Percentiles rank a stretch among this genome's conserved stretches.
Evolutionary conservation across 23 tunicate genomes (phyloP).

Genomic region (Phallusia fumigata): DNA sequence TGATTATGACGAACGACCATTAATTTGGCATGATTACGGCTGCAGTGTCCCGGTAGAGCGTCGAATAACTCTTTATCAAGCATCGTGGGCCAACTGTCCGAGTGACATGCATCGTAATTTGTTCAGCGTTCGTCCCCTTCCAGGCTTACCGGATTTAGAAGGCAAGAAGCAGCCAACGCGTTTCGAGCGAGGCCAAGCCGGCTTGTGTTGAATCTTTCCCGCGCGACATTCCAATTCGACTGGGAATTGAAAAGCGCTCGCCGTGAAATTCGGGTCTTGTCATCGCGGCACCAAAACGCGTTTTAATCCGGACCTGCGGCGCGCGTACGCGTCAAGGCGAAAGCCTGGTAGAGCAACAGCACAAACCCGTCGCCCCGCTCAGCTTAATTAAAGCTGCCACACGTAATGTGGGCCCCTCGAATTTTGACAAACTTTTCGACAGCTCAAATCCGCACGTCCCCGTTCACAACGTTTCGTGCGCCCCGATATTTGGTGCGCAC

Average conservation of each 20-base stretch:
- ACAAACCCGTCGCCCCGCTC: background rate
- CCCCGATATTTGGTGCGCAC: background rate
- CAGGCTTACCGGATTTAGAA: too few species aligned
- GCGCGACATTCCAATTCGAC: background rate
- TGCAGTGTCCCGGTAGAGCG: too few species aligned
- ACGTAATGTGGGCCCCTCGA: background rate
- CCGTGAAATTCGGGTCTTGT: background rate
- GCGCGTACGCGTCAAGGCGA: background rate
- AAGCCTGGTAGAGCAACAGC: background rate
- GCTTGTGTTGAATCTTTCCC: too few species aligned
- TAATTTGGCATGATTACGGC: too few species aligned
- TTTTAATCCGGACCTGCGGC: background rate
- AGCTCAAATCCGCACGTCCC: background rate
- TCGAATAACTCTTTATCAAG: too few species aligned
- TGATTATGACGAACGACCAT: too few species aligned
- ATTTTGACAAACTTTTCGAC: background rate
- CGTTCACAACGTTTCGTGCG: background rate
- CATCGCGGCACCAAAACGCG: background rate
- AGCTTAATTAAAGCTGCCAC: background rate
- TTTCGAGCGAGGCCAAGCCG: too few species aligned
- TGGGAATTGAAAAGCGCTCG: background rate
- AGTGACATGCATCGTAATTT: too few species aligned
- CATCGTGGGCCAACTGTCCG: too few species aligned
- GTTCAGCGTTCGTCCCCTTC: too few species aligned
- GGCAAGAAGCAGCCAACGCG: too few species aligned